These are phyloP conservation scores for Austrolebias charrua DNA, from an alignment of 2,797 vertebrate species.

Conservation along the genomic window DNA sequence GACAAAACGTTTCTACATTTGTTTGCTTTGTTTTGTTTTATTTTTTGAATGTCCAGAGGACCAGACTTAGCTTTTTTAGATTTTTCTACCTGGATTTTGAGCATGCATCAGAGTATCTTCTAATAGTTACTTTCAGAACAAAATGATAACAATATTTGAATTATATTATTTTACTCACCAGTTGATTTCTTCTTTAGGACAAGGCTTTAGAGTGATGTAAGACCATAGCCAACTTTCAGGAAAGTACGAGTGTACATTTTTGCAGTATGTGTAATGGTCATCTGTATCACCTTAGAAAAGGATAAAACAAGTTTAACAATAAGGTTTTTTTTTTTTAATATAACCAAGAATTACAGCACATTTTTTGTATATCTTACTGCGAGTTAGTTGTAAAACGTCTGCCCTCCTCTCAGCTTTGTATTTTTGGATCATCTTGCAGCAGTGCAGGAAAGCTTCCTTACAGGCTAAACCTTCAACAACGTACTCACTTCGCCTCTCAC, in stretches of 20 bases:
- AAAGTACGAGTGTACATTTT: slow-evolving; percentile 77
- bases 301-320: background rate
- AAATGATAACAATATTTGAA: background rate
- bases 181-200: rapidly evolving
- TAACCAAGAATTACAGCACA: background rate
- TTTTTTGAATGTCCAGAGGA: too few relatives aligned
- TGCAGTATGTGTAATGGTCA: slow-evolving; percentile 44
- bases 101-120: too few relatives aligned
- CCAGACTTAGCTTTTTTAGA: too few relatives aligned
- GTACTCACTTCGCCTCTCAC: slow-evolving; percentile 71
- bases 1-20: too few relatives aligned
- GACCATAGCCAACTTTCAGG: slow-evolving; percentile 87
- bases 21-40: too few relatives aligned
- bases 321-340: background rate
- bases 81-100: too few relatives aligned
- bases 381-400: slow-evolving; percentile 53
- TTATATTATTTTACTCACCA: slow-evolving; percentile 70
- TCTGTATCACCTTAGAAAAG: slow-evolving; percentile 55
- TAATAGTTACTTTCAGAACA: background rate
- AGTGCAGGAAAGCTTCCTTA: slow-evolving; percentile 78
- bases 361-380: slow-evolving; percentile 59
- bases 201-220: slow-evolving; percentile 46
- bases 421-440: slow-evolving; percentile 77
- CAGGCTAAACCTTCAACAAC: slow-evolving; percentile 73
- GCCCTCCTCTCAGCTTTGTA: slow-evolving; percentile 29